Conservation (phyloP, 2,888 invertebrate genomes). For the Helobdella robusta region DNA sequence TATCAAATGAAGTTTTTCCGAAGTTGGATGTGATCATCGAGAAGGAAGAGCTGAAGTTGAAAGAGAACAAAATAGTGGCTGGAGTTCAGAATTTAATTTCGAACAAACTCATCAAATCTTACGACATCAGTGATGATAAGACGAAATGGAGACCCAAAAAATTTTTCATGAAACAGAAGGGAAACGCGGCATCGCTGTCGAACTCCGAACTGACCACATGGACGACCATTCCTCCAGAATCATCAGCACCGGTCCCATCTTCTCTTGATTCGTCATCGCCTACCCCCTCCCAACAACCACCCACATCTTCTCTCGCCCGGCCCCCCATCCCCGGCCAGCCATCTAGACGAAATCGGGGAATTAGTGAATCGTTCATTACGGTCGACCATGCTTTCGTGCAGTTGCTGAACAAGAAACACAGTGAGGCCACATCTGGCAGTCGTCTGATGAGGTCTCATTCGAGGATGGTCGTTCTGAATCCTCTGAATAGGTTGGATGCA, state of each 20-base stretch:
- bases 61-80: background rate
- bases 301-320: too few relatives aligned
- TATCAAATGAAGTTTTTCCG: background rate
- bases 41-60: background rate
- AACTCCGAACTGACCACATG: slow-evolving; percentile 3
- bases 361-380: background rate
- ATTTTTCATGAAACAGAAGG: background rate
- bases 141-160: too few relatives aligned
- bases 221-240: too few relatives aligned
- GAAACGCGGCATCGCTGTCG: background rate
- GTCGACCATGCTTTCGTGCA: background rate
- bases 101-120: background rate
- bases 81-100: too few relatives aligned
- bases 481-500: slow-evolving; percentile 75
- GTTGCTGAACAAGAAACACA: too few relatives aligned
- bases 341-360: background rate
- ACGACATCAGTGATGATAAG: background rate
- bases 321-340: background rate
- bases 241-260: background rate
- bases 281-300: background rate
- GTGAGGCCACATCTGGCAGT: background rate
- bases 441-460: background rate
- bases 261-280: background rate
- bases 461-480: slow-evolving; percentile 48
- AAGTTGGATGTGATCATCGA: background rate